Base-by-base conservation (phyloP, 2,797 vertebrate species). In the Mus caroli region DNA sequence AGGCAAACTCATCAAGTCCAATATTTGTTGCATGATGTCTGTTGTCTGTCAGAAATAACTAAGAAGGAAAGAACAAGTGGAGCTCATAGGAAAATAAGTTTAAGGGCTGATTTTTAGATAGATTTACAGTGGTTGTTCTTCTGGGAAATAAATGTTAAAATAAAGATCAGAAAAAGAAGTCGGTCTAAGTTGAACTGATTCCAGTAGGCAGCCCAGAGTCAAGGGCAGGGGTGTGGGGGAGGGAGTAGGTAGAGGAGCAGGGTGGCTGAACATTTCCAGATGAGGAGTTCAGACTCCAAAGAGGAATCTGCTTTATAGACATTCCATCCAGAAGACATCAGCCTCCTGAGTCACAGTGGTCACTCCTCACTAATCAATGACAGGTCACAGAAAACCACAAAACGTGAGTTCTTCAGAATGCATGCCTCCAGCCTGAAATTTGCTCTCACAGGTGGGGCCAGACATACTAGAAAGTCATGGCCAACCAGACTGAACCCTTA, bases 31-130 rank as follows among this genome's bases (percentile, higher is more conserved):
- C 54, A 24, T 31, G 88, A 91, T 43, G 56, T 82, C 86, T 94
- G 84, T 96, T 96, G 60, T 85, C 73, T 92, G 88, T 96, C 96
- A 96, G 67, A 97, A 97, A 94, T 46, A 96, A 94, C 97, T 88
- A 91, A 95, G 90, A 92, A 92, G 86, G 89, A 34, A 88, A 52
- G 83, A 92, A 75, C 6, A 12, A 67, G 73, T 43, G 15, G 78
- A 54, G 6, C 19, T 34, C 43, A 85, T n/a, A 88, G 71, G 62
- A 15, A 94, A 88, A 56, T 3, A 0, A 93, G 84, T 50, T 0
- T 1, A 73, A 95, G 76, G 50, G 31, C 17, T 95, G 96, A 95
- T 20, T 60, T 56, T 40, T 34, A 97, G 96, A 97, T 93, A 90
- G 37, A 96, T 85, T 96, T 92, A 67, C 40, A 94, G 79, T 88